Evolutionary conservation across 2,113 vertebrate species (phyloP).

Genomic region (Sakesphorus luctuosus): DNA sequence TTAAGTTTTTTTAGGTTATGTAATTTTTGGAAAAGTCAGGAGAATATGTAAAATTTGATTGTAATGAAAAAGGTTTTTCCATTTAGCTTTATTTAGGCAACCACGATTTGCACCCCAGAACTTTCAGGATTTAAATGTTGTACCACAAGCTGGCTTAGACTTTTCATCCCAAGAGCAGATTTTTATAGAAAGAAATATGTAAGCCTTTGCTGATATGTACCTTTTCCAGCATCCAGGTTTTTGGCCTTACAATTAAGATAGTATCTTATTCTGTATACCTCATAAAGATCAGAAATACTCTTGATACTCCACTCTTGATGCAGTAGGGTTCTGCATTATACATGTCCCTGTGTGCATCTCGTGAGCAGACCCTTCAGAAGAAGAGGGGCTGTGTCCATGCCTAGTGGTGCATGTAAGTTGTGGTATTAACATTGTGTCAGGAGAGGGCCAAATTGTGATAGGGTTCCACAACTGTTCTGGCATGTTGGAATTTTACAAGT

Average conservation of each 20-base stretch:
- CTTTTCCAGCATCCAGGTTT: background rate
- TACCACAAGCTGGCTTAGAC: background rate
- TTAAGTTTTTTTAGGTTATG: background rate
- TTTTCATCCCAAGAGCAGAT: background rate
- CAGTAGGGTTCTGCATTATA: background rate
- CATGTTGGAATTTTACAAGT: background rate
- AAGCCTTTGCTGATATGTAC: background rate
- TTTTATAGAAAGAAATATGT: background rate
- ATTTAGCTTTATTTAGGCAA: background rate
- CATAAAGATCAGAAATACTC: background rate
- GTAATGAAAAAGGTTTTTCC: background rate
- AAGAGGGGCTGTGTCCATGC: background rate
- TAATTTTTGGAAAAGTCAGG: background rate
- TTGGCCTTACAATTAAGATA: background rate
- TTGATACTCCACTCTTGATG: background rate
- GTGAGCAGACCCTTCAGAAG: background rate
- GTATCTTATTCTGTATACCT: background rate
- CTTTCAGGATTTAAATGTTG: background rate
- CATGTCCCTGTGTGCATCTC: background rate
- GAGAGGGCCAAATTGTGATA: background rate
- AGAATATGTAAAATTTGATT: background rate
- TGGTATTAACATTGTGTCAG: background rate
- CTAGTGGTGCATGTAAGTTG: background rate
- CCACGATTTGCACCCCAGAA: background rate
- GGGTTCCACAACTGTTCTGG: background rate